phyloP scores from a whole-genome alignment of 2,113 vertebrate species.

The Percina caprodes region DNA sequence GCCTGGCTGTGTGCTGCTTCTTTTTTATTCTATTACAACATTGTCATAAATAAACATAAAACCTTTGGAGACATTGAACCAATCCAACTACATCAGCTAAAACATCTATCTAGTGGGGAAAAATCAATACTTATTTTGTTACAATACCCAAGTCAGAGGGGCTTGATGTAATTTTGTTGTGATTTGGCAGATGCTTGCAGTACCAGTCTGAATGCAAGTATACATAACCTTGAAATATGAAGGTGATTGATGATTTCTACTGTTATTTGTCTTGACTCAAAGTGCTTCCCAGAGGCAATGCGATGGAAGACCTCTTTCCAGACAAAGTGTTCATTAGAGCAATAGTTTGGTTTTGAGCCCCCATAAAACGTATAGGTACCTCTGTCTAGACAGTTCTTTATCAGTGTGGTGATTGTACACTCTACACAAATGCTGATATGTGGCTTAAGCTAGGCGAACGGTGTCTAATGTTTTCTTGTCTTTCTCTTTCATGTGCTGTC shows the following conservation, averaged over 20 bases:
- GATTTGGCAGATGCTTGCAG: slow-evolving; percentile 29
- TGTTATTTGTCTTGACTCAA: slow-evolving; percentile 32
- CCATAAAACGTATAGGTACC: slow-evolving; percentile 31
- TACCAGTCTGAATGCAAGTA: slow-evolving; percentile 38
- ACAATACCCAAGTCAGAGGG: slow-evolving; percentile 25
- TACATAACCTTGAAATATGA: slow-evolving; percentile 58
- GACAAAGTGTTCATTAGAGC: slow-evolving; percentile 45
- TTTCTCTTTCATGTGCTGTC: slow-evolving; percentile 78
- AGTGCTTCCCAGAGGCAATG: slow-evolving; percentile 39
- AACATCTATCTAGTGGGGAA: slow-evolving; percentile 19
- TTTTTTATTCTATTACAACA: background rate
- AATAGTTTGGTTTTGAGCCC: slow-evolving; percentile 34
- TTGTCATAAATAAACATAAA: slow-evolving; percentile 42
- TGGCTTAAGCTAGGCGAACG: slow-evolving; percentile 52
- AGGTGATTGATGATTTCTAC: slow-evolving; percentile 46
- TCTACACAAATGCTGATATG: slow-evolving; percentile 42
- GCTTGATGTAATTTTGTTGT: slow-evolving; percentile 53
- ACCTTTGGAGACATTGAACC: slow-evolving; percentile 40
- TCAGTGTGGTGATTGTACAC: slow-evolving; percentile 14
- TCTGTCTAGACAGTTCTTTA: slow-evolving; percentile 62
- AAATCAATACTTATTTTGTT: slow-evolving; percentile 61
- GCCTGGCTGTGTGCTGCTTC: background rate
- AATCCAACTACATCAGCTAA: slow-evolving; percentile 52
- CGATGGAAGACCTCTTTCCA: slow-evolving; percentile 39
- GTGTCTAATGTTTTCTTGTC: slow-evolving; percentile 63